Percentiles rank a stretch among this genome's conserved stretches.
Conservation (phyloP, 2,113 vertebrate genomes). For the Garra rufa region DNA sequence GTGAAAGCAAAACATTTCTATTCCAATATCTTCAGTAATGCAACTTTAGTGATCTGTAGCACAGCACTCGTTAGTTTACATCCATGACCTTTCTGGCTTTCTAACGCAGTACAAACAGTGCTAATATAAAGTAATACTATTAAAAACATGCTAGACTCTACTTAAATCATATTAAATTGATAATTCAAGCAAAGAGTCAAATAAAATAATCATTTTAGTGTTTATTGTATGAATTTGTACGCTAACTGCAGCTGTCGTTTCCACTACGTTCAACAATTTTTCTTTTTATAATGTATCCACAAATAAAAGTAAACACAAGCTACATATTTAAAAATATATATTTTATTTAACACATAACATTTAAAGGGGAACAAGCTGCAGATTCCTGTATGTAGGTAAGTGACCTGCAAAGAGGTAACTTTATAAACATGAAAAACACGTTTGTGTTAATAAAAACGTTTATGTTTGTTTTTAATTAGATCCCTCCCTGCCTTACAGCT, state of each 20-base stretch:
- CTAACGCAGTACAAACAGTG: neutral
- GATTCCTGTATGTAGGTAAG: neutral
- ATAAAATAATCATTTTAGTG: no score
- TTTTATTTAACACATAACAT: no score
- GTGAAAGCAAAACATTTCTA: conserved; percentile 43
- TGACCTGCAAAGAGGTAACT: neutral
- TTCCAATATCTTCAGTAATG: neutral
- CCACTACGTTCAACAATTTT: neutral
- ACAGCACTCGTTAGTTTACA: neutral
- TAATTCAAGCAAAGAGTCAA: neutral
- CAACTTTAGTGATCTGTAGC: neutral
- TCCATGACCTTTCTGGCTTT: neutral
- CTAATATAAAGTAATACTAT: no score
- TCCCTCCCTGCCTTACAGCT: neutral
- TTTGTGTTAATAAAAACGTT: neutral
- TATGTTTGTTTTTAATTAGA: neutral
- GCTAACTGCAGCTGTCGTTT: neutral
- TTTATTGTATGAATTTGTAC: neutral
- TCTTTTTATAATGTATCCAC: neutral
- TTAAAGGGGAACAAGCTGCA: no score
- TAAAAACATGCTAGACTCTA: neutral
- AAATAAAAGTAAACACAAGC: no score
- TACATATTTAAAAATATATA: no score
- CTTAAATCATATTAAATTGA: neutral
- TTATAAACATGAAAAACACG: no score